phyloP scores from a whole-genome alignment of 2,888 invertebrate genomes.

The Clepsis dumicolana region DNA sequence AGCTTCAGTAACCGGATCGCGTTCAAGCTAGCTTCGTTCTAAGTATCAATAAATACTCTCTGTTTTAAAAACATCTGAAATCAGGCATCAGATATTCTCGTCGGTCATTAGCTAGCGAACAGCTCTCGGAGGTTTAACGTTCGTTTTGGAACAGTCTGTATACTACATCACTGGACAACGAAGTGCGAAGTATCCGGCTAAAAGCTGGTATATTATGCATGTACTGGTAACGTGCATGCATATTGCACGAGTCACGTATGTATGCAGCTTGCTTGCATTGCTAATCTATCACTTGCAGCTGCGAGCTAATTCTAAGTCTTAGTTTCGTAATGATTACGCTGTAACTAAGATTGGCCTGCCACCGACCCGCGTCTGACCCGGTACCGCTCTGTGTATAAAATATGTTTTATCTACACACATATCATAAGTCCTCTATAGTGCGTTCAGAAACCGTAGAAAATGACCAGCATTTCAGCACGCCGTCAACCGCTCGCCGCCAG shows the following conservation, averaged over 20 bases:
- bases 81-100: background rate
- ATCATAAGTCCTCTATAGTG: too few species aligned
- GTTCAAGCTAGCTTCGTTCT: too few species aligned
- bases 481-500: too few species aligned
- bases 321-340: too few species aligned
- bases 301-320: slow-evolving; percentile 3
- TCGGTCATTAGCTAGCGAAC: slow-evolving; percentile 2
- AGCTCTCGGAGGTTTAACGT: background rate
- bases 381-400: too few species aligned
- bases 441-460: too few species aligned
- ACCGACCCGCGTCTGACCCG: too few species aligned
- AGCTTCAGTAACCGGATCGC: too few species aligned
- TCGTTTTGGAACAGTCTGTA: slow-evolving; percentile 4
- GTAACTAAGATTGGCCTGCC: too few species aligned
- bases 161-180: slow-evolving; percentile 1
- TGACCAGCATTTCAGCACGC: too few species aligned
- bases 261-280: slow-evolving; percentile 38
- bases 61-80: background rate
- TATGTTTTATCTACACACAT: too few species aligned
- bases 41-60: background rate
- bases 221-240: slow-evolving; percentile 30
- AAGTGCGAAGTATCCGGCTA: slow-evolving; percentile 21
- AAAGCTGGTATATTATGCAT: slow-evolving; percentile 26
- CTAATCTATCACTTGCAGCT: slow-evolving; percentile 29
- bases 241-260: slow-evolving; percentile 32